These are phyloP conservation scores for Delphinapterus leucas DNA, from an alignment of 2,113 vertebrate species.

Conservation along the genomic window DNA sequence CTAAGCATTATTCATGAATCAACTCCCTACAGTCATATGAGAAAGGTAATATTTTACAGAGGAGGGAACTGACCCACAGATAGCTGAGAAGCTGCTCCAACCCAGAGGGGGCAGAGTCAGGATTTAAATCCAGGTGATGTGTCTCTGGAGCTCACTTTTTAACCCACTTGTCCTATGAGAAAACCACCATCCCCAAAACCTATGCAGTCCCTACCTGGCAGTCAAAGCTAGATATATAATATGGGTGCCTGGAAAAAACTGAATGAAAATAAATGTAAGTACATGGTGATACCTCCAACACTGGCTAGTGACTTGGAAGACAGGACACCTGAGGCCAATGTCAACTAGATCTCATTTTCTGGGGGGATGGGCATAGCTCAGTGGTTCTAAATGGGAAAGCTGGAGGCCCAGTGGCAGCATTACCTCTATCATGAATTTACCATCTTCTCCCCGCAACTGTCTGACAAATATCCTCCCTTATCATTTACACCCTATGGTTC, in stretches of 20 bases:
- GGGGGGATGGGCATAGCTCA: background rate
- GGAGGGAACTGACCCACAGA: background rate
- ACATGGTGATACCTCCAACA: background rate
- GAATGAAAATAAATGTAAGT: background rate
- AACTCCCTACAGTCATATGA: background rate
- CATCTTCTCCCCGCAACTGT: background rate
- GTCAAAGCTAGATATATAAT: background rate
- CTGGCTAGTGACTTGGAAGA: background rate
- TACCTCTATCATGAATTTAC: background rate
- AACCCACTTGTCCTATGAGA: background rate
- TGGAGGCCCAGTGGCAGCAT: rapidly evolving
- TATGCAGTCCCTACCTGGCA: rapidly evolving
- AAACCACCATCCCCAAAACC: background rate
- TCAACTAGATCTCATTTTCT: background rate
- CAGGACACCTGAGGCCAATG: rapidly evolving
- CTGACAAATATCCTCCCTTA: background rate
- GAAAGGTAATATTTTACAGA: background rate
- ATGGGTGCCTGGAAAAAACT: background rate
- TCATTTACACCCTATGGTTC: background rate
- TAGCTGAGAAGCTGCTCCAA: background rate
- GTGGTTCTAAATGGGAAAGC: background rate
- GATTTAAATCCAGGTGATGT: background rate
- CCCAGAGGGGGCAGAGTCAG: background rate
- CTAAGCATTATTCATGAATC: background rate
- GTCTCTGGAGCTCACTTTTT: background rate